Evolutionary conservation across 2,888 invertebrate genomes (phyloP), one percentile per base, ranked within the genome.

Genomic region (Empis stercorea): DNA sequence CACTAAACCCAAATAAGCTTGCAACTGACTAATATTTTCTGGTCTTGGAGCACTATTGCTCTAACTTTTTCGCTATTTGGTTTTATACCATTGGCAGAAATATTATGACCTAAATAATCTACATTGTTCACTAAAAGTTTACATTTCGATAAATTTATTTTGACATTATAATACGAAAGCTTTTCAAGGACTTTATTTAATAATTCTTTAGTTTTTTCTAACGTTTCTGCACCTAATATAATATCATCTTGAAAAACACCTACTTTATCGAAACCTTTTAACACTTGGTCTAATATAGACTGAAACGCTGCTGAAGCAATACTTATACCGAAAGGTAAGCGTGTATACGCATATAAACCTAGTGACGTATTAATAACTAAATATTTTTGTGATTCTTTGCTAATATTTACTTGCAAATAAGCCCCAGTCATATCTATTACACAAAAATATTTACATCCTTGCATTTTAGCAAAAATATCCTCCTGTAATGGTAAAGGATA

Each of bases 1-100:
- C n/a, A 51, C 1, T 17, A 53, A 44, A 9, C 50, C 50, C n/a
- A 53, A 34, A 49, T 49, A 54, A 11, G 46, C 49, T 30, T 51
- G 44, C n/a, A 54, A 40, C 16, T 51, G 46, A 13, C 39, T 37
- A 6, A 54, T 10, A 41, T 49, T 48, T 39, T 36, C n/a, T 10
- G 52, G 48, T 17, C 10, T 36, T 2, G 53, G 51, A 2, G 52
- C 51, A 1, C 15, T 16, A 52, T 51, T 10, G 54, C 50, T 16
- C 48, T 43, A 4, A 53, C 32, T 44, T 54, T 53, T 2, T 45
- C 43, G 14, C 34, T 38, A 43, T 46, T 48, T n/a, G 52, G 52
- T 10, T 45, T 40, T 17, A 54, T 51, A 38, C 39, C 44, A 15
- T 47, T 44, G 10, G 10, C 36, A 13, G 37, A 34, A n/a, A n/a